Evolutionary conservation across 2,113 vertebrate species (phyloP).

Genomic region (Emydocephalus ijimae): DNA sequence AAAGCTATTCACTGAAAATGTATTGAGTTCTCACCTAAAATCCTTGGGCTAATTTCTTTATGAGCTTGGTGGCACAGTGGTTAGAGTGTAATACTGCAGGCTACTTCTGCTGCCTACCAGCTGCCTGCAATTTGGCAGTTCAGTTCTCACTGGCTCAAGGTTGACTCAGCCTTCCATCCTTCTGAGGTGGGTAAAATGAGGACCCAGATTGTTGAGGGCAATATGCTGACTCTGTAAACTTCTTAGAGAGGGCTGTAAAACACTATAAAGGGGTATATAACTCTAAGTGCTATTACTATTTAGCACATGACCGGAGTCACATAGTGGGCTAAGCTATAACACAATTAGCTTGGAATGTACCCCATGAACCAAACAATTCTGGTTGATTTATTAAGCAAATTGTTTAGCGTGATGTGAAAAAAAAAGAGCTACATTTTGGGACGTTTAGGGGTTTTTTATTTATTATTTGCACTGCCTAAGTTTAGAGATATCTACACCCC

Average conservation of each 20-base stretch:
- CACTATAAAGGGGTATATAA: background rate
- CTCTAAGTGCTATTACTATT: no score
- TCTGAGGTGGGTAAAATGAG: no score
- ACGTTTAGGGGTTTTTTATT: background rate
- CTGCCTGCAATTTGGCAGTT: no score
- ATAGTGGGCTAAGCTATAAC: background rate
- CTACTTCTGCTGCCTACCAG: no score
- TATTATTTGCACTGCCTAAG: background rate
- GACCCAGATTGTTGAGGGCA: no score
- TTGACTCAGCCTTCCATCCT: no score
- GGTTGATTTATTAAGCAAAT: background rate
- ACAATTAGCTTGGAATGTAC: background rate
- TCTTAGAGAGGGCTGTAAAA: no score
- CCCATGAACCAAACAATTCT: background rate
- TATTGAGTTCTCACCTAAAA: background rate
- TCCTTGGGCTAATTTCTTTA: background rate
- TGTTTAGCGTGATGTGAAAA: background rate
- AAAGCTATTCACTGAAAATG: background rate
- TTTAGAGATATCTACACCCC: background rate
- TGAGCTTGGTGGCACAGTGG: no score
- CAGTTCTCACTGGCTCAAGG: no score
- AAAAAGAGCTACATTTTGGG: background rate
- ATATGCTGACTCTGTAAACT: no score
- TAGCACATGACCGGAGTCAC: background rate
- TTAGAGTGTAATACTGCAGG: no score